Evolutionary conservation across 1,140 invertebrate genomes (phyloP), one percentile per base, ranked within the genome.

Genomic region (Bombus cullumanus): DNA sequence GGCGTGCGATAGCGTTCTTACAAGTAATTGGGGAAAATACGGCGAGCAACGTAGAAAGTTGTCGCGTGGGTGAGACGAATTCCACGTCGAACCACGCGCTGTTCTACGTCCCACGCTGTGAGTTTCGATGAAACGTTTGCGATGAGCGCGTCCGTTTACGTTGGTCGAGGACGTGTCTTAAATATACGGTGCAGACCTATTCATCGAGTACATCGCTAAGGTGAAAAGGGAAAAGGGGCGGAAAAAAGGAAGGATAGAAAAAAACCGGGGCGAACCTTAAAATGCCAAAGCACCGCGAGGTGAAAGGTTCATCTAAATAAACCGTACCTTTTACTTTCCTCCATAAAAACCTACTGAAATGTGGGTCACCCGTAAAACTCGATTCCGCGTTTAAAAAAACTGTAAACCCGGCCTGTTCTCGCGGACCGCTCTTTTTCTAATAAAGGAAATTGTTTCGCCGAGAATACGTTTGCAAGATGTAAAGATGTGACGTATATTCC

Each of bases 61-160:
- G 39, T 66, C 66, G 87, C 87, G 88, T 88, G 83, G 87, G 87
- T 86, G 83, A 88, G 41, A 28, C 68, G 73, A 86, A 89, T 89
- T 88, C 81, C 80, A 69, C 76, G 87, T 88, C 62, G 74, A 88
- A 88, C 86, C 77, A 64, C 47, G 73, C 78, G 62, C 37, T 28
- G 28, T 28, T 13, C 22, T 6, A 28, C 85, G 53, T 37, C 74
- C 87, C 64, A 89, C 88, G 86, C 86, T 34, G 66, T 37, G 43
- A 41, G 75, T 76, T 82, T 68, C 59, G 31, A 59, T 37, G 41
- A 43, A 69, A 73, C 59, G 68, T 72, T 77, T n/a, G 37, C 34
- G 75, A 28, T 64, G 37, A 57, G 10, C 37, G 41, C 10, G 18
- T 41, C 28, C 82, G 18, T 72, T 84, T 57, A 82, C 78, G 72